phyloP scores from a whole-genome alignment of 2,888 invertebrate genomes.

The Eristalinus aeneus region DNA sequence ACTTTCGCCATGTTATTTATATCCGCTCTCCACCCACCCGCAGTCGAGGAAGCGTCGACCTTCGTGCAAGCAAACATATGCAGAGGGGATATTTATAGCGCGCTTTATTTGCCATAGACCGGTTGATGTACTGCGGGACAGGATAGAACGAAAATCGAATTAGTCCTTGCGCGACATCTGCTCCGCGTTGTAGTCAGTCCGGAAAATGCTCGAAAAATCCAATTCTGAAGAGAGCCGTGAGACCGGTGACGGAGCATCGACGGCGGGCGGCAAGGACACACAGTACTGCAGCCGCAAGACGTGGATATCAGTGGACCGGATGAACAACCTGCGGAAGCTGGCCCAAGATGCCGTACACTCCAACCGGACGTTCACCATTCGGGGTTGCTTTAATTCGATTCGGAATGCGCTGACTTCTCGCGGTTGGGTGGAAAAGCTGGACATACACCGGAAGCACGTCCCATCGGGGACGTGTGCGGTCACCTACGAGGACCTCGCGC shows the following conservation, averaged over 20 bases:
- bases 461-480: constrained; percentile 75
- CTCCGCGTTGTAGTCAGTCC: constrained; percentile 34
- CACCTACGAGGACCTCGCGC: constrained; percentile 79
- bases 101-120: constrained; percentile 45
- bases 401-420: constrained; percentile 86
- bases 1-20: constrained; percentile 57
- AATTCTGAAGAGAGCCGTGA: constrained; percentile 30
- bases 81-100: constrained; percentile 54
- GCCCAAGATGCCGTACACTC: constrained; percentile 86
- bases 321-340: constrained; percentile 84
- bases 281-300: constrained; percentile 75
- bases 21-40: constrained; percentile 23
- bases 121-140: constrained; percentile 51
- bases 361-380: constrained; percentile 86
- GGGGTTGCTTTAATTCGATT: constrained; percentile 87
- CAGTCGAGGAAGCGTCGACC: constrained; percentile 41
- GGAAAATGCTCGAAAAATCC: constrained; percentile 46
- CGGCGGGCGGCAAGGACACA: background rate
- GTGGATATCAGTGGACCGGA: constrained; percentile 85
- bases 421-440: constrained; percentile 84
- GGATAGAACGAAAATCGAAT: constrained; percentile 61
- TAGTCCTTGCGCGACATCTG: constrained; percentile 69
- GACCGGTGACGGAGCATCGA: constrained; percentile 12
- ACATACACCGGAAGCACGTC: constrained; percentile 77
- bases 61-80: constrained; percentile 62